These are phyloP conservation scores for Corythornis leucogaster DNA, from an alignment of 2,797 vertebrate genomes.

Conservation along the genomic window DNA sequence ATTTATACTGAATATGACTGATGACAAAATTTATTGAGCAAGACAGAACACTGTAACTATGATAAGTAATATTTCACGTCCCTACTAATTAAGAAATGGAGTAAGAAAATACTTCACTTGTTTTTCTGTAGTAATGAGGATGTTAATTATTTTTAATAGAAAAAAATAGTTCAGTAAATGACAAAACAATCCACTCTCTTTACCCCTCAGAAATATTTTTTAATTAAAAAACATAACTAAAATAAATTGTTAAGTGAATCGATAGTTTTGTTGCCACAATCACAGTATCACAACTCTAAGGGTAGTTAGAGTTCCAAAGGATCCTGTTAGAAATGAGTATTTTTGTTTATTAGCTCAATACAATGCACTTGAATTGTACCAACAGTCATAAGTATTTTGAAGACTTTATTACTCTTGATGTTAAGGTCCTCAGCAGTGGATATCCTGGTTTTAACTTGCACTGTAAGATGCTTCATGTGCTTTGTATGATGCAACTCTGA, in stretches of 20 bases:
- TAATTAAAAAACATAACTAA: neutral
- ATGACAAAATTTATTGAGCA: neutral
- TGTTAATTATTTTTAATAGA: neutral
- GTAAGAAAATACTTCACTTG: neutral
- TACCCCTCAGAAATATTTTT: neutral
- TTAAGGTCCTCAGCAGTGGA: neutral
- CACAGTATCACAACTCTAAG: neutral
- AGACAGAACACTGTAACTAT: neutral
- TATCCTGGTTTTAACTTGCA: neutral
- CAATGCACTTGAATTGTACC: neutral
- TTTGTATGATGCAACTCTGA: neutral
- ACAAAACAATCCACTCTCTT: neutral
- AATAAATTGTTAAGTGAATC: neutral
- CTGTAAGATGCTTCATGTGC: neutral
- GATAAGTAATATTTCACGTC: neutral
- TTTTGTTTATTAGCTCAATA: neutral
- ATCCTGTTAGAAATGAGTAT: neutral
- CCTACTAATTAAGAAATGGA: neutral
- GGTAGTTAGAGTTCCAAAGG: neutral
- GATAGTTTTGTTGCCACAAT: neutral
- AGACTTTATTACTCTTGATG: neutral
- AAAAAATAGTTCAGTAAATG: neutral
- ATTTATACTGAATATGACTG: neutral
- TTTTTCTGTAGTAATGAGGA: neutral
- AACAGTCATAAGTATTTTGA: neutral